These are phyloP conservation scores for Eremophila alpestris DNA, from an alignment of 2,797 vertebrate species.

Conservation along the genomic window DNA sequence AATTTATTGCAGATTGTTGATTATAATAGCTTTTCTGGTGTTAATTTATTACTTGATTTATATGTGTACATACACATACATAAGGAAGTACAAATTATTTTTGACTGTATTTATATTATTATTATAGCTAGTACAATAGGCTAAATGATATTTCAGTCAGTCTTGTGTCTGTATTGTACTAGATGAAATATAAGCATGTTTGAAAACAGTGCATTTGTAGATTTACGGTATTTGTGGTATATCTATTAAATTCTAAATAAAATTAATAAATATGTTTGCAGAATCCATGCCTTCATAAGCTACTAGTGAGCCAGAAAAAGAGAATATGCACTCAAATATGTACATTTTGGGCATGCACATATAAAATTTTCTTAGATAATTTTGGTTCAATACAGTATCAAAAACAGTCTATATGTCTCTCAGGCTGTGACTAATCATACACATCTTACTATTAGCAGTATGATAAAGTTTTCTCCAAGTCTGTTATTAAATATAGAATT, in stretches of 20 bases:
- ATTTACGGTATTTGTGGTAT: not conserved
- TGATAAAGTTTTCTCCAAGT: not conserved
- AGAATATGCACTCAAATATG: not conserved
- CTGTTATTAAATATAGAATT: not conserved
- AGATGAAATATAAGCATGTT: not conserved
- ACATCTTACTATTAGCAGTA: not conserved
- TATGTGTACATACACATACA: not conserved
- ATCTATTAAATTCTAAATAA: not conserved
- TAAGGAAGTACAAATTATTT: not conserved
- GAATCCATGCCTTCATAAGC: not conserved
- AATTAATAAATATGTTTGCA: not conserved
- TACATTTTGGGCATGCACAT: not conserved
- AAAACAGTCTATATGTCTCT: not conserved
- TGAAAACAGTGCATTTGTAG: rapidly evolving
- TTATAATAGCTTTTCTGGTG: not conserved
- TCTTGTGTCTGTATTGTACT: not conserved
- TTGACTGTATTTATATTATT: not conserved
- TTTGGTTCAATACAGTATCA: not conserved
- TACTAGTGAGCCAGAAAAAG: not conserved
- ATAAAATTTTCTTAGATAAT: not conserved
- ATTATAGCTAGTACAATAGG: not conserved
- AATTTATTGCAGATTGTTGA: not conserved
- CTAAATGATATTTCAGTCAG: not conserved
- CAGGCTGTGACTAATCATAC: not conserved
- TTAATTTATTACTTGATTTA: not conserved